These are phyloP conservation scores for Ecliptopera silaceata DNA, from an alignment of 2,888 invertebrate species.

Conservation along the genomic window DNA sequence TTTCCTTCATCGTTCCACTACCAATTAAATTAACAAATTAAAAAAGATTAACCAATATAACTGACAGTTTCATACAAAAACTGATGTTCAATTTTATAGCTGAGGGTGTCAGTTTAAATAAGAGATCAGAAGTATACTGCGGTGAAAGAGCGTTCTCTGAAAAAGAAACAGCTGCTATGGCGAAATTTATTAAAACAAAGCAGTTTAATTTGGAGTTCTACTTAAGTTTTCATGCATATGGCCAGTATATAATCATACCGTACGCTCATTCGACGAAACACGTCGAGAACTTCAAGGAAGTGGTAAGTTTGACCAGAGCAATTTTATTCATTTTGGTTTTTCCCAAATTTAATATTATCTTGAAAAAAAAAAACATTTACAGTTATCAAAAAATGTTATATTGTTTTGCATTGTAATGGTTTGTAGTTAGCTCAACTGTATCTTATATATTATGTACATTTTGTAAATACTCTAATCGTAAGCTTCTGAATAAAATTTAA, in stretches of 20 bases:
- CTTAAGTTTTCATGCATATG: constrained; percentile 85
- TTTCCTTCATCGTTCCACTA: no score
- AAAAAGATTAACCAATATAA: no score
- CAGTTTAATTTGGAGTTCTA: constrained; percentile 72
- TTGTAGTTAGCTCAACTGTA: no score
- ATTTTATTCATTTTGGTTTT: no score
- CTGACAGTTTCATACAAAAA: not conserved
- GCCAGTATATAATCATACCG: constrained; percentile 83
- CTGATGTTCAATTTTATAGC: constrained; percentile 37
- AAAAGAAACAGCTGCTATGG: constrained; percentile 67
- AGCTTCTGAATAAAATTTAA: no score
- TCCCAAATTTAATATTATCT: no score
- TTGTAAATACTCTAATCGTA: no score
- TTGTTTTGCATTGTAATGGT: no score
- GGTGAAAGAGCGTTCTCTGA: constrained; percentile 80
- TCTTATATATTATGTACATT: no score
- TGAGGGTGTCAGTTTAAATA: constrained; percentile 44
- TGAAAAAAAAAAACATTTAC: no score
- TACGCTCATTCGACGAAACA: constrained; percentile 68
- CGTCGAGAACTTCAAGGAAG: constrained; percentile 63
- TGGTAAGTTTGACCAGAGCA: constrained; percentile 60
- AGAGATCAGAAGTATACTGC: constrained; percentile 55
- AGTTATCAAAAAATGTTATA: no score
- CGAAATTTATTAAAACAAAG: constrained; percentile 56
- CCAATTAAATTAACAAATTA: no score